Conservation (phyloP, 2,888 invertebrate genomes). For the Cordilura impudica region DNA sequence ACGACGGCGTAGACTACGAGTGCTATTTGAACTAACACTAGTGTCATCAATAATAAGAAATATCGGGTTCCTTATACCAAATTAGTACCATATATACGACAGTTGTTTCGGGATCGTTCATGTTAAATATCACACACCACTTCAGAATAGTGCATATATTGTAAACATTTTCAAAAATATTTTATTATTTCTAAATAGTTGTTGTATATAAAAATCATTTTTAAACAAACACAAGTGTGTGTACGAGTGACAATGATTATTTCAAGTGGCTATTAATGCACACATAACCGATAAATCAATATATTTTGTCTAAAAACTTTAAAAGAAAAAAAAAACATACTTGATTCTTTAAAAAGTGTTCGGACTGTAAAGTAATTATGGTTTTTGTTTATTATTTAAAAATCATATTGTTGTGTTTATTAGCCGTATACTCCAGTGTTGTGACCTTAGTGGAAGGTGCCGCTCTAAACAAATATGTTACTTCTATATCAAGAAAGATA, state of each 20-base stretch:
- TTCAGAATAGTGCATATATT: background rate
- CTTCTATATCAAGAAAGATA: conserved; percentile 34
- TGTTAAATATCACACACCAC: conserved; percentile 19
- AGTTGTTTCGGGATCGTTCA: conserved; percentile 35
- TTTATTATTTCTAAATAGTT: background rate
- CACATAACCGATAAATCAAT: conserved; percentile 20
- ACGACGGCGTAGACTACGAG: conserved; percentile 3
- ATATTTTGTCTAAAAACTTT: conserved; percentile 29
- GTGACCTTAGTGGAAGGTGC: conserved; percentile 7
- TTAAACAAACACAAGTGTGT: background rate
- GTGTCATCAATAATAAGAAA: background rate
- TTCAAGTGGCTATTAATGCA: conserved; percentile 24
- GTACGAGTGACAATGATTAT: conserved; percentile 11
- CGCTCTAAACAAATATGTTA: conserved; percentile 22
- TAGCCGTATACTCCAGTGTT: background rate
- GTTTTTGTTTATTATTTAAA: conserved; percentile 40
- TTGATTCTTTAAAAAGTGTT: conserved; percentile 19
- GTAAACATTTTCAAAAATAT: background rate
- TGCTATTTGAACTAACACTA: background rate
- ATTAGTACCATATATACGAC: conserved; percentile 26
- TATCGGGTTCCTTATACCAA: conserved; percentile 14
- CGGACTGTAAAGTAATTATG: conserved; percentile 11
- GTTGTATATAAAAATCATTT: background rate
- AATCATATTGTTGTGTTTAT: conserved; percentile 37
- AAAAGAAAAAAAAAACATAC: background rate